Conservation (phyloP, 1,140 invertebrate genomes). For the Euborellia annulipes region DNA sequence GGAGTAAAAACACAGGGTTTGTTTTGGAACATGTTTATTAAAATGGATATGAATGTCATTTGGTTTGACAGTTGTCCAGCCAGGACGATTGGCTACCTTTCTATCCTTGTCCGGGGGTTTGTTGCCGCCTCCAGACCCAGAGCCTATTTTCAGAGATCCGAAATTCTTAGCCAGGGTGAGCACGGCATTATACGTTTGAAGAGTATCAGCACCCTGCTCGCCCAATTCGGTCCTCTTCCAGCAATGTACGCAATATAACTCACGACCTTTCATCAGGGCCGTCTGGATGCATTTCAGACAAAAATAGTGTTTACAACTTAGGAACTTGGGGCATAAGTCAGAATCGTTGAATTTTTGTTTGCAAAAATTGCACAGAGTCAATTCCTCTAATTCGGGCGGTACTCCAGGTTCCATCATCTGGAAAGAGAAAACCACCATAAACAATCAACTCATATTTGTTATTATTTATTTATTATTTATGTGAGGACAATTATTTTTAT, state of each 20-base stretch:
- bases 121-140: constrained; percentile 12
- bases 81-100: constrained; percentile 25
- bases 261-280: constrained; percentile 40
- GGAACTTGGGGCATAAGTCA: constrained; percentile 49
- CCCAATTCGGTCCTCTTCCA: constrained; percentile 47
- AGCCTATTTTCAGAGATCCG: constrained; percentile 33
- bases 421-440: constrained; percentile 1
- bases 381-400: constrained; percentile 45
- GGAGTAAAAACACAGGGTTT: too few relatives aligned
- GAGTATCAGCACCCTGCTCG: constrained; percentile 38
- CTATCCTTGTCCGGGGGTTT: constrained; percentile 33
- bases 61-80: too few relatives aligned
- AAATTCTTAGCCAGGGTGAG: constrained; percentile 43
- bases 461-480: too few relatives aligned
- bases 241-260: constrained; percentile 49
- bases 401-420: constrained; percentile 26
- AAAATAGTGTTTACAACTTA: constrained; percentile 59
- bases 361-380: constrained; percentile 51
- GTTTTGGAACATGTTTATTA: too few relatives aligned
- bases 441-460: too few relatives aligned
- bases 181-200: constrained; percentile 47
- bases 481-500: too few relatives aligned
- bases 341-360: constrained; percentile 50
- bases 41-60: too few relatives aligned
- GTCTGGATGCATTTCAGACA: constrained; percentile 54